Evolutionary conservation across 2,113 vertebrate genomes (phyloP).

Genomic region (Otolemur garnettii): DNA sequence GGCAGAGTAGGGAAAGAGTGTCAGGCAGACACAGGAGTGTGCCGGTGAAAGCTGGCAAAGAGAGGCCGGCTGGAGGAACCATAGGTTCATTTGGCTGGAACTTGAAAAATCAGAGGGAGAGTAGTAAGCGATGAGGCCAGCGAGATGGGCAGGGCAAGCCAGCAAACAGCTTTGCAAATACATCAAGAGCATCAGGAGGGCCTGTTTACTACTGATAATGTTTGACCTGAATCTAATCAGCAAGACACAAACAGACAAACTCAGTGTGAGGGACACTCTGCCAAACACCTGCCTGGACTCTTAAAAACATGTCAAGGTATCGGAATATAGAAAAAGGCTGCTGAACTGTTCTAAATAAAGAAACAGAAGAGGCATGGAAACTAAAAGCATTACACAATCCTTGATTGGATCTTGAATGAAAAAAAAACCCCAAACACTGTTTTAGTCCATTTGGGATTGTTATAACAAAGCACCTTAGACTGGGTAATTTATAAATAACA

Average conservation of each 20-base stretch:
- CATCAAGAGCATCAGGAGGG: not conserved
- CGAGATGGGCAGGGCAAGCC: not conserved
- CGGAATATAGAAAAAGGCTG: not conserved
- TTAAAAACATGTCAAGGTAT: not conserved
- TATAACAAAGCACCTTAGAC: not conserved
- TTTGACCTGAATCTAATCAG: conserved; percentile 22
- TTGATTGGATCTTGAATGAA: not conserved
- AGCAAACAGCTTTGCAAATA: not conserved
- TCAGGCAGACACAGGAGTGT: not conserved
- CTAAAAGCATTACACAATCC: not conserved
- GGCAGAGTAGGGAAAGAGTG: not conserved
- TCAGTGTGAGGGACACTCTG: not conserved
- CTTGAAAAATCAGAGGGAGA: not conserved
- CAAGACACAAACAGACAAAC: conserved; percentile 41
- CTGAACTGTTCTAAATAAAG: conserved; percentile 6
- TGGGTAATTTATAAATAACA: not conserved
- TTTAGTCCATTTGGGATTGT: not conserved
- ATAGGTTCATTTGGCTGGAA: not conserved
- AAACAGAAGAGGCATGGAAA: not conserved
- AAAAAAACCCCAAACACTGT: not conserved
- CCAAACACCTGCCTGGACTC: conserved; percentile 2
- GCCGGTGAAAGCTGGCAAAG: not conserved
- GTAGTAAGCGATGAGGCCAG: not conserved
- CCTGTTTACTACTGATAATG: not conserved
- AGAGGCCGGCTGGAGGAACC: not conserved